Evolutionary conservation across 2,113 vertebrate genomes (phyloP).

Genomic region (Synodontis membranacea): DNA sequence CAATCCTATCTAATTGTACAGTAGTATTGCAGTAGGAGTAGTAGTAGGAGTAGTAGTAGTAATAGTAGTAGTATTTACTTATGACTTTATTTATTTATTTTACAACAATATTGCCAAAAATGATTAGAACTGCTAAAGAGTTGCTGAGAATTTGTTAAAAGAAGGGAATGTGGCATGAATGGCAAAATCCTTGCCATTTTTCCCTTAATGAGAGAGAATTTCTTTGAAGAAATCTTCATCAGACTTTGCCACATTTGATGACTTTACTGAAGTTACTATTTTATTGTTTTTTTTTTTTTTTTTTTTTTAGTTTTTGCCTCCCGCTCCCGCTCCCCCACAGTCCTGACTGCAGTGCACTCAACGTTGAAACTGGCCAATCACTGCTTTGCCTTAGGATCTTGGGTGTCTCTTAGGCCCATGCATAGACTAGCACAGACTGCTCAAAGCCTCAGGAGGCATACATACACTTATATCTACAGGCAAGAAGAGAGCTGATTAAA

Average conservation of each 20-base stretch:
- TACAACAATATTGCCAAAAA: neutral
- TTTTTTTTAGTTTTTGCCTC: slow-evolving; percentile 55
- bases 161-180: neutral
- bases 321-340: slow-evolving; percentile 58
- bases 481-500: slow-evolving; percentile 49
- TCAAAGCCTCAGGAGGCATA: slow-evolving; percentile 46
- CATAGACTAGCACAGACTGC: slow-evolving; percentile 49
- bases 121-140: neutral
- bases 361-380: slow-evolving; percentile 70
- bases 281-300: slow-evolving; percentile 15
- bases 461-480: slow-evolving; percentile 52
- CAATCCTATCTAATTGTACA: too few relatives aligned
- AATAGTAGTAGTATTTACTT: too few relatives aligned
- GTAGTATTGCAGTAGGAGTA: too few relatives aligned
- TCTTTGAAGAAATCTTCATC: neutral
- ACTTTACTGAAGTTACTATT: slow-evolving; percentile 61
- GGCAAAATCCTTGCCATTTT: neutral
- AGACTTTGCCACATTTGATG: slow-evolving; percentile 51
- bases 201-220: neutral
- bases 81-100: too few relatives aligned
- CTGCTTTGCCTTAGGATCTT: slow-evolving; percentile 67
- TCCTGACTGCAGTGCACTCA: slow-evolving; percentile 59
- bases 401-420: slow-evolving; percentile 62
- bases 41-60: too few relatives aligned
- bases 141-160: neutral